Conservation (phyloP, 2,888 invertebrate genomes). For the Melieria omissa region DNA sequence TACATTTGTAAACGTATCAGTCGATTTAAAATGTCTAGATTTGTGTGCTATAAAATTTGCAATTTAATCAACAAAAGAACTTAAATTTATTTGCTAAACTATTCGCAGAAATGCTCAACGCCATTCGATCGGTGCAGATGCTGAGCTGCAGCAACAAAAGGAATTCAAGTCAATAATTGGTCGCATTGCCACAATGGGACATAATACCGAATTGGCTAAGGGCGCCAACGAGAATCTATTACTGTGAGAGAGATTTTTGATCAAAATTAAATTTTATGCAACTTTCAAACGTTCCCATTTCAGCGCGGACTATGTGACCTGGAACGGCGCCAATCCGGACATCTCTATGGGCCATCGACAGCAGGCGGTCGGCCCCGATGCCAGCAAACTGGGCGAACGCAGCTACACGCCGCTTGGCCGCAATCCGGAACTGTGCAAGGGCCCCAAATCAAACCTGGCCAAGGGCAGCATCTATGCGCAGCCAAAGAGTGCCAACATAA, state of each 20-base stretch:
- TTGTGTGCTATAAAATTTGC: no score
- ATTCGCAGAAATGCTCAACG: slow-evolving; percentile 40
- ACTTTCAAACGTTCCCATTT: background rate
- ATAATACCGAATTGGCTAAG: slow-evolving; percentile 77
- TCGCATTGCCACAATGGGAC: slow-evolving; percentile 71
- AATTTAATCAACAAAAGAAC: no score
- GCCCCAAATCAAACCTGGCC: slow-evolving; percentile 77
- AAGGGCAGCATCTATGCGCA: slow-evolving; percentile 85
- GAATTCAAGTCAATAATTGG: slow-evolving; percentile 64
- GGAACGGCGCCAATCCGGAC: slow-evolving; percentile 82
- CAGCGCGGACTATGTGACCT: slow-evolving; percentile 84
- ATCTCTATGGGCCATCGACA: slow-evolving; percentile 68
- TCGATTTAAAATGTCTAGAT: no score
- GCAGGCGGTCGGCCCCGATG: slow-evolving; percentile 71
- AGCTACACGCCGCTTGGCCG: slow-evolving; percentile 73
- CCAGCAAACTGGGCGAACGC: slow-evolving; percentile 66
- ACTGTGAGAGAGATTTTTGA: slow-evolving; percentile 72
- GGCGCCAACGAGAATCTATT: slow-evolving; percentile 83
- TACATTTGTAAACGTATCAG: no score
- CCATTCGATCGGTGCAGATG: slow-evolving; percentile 47
- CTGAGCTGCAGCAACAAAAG: slow-evolving; percentile 52
- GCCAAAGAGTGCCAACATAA: slow-evolving; percentile 61
- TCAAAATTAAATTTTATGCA: background rate
- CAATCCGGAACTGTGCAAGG: slow-evolving; percentile 75
- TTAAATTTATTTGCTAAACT: background rate